A percentile compares a stretch with the other conserved stretches of the same genome.
These are phyloP conservation scores for Callitettix versicolor DNA, from an alignment of 1,140 invertebrate genomes.

Conservation along the genomic window DNA sequence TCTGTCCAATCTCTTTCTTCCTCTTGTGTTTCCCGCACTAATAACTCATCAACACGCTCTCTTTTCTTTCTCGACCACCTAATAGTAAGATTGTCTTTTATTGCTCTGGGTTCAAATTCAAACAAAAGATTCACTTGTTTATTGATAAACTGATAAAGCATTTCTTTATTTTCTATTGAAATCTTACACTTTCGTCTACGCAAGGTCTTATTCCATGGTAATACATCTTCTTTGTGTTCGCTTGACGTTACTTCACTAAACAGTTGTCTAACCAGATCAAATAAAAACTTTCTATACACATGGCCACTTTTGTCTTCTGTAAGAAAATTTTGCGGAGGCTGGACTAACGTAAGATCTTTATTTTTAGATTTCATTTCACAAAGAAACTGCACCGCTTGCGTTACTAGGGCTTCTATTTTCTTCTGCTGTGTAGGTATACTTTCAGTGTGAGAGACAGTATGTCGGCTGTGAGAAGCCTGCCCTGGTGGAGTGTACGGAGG, in stretches of 20 bases:
- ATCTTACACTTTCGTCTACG: not conserved
- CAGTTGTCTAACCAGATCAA: slow-evolving; percentile 53
- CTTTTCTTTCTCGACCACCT: slow-evolving; percentile 56
- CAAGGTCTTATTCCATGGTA: slow-evolving; percentile 41
- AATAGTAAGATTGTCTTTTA: slow-evolving; percentile 47
- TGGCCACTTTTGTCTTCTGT: slow-evolving; percentile 33
- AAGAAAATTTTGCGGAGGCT: slow-evolving; percentile 33
- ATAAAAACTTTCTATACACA: slow-evolving; percentile 43
- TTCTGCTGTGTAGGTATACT: slow-evolving; percentile 35
- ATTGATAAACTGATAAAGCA: not conserved
- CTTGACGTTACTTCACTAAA: slow-evolving; percentile 39
- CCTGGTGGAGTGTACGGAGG: slow-evolving; percentile 54
- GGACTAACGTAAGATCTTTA: slow-evolving; percentile 33
- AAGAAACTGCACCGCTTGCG: slow-evolving; percentile 36
- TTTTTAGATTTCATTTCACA: slow-evolving; percentile 27
- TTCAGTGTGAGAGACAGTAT: not conserved
- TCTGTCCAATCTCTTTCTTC: slow-evolving; percentile 62
- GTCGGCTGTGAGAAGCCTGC: not conserved
- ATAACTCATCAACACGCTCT: slow-evolving; percentile 58
- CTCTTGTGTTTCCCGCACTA: slow-evolving; percentile 53
- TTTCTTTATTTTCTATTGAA: too few species aligned
- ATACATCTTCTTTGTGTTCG: slow-evolving; percentile 36
- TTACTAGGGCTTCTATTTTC: slow-evolving; percentile 37
- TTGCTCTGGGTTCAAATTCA: slow-evolving; percentile 41
- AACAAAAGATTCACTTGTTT: slow-evolving; percentile 44